Base-by-base conservation (phyloP, 2,888 invertebrate species). In the Mythimna pallens region DNA sequence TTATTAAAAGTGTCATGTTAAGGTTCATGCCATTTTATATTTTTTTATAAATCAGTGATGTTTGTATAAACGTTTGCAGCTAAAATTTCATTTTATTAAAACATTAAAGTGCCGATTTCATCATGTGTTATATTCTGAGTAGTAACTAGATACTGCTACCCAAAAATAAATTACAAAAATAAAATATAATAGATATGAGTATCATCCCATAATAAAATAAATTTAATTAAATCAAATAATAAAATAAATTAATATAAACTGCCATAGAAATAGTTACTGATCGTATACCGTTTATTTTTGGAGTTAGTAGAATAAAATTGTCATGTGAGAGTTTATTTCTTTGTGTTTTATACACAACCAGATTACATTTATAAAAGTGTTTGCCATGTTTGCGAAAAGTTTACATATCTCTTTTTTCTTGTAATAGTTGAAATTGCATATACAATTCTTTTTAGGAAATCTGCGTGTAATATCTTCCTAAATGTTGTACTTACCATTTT, bases 381-480 rank as follows among this genome's bases (percentile, higher is more conserved):
- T 43, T 50, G 58, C 22, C 54, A 40, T 30, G 52, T 65, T 78
- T 61, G 65, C 14, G 52, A 12, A 75, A 81, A 50, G 40, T 67
- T 64, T 22, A 68, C 59, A 81, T 76, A 68, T 78, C 50, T 76
- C 40, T 58, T 66, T 73, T n/a, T 47, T 63, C 75, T 63, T 58
- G 30, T 80, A 66, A 74, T 61, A 65, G 36, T 61, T 73, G 80
- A 73, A 54, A 64, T 64, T 58, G 36, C 40, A 22, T 74, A 80
- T 9, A 58, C 62, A 62, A 47, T 64, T 54, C n/a, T 75, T 65
- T 75, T 65, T 64, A 65, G 22, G n/a, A 52, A 63, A 55, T 67
- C 58, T 72, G 61, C 47, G 50, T 63, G 61, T 78, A 81, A 62
- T 64, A 70, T 68, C 67, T 81, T 73, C 69, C 40, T 77, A 61